Evolutionary conservation across 1,140 invertebrate species (phyloP).

Genomic region (Meloidogyne floridensis): DNA sequence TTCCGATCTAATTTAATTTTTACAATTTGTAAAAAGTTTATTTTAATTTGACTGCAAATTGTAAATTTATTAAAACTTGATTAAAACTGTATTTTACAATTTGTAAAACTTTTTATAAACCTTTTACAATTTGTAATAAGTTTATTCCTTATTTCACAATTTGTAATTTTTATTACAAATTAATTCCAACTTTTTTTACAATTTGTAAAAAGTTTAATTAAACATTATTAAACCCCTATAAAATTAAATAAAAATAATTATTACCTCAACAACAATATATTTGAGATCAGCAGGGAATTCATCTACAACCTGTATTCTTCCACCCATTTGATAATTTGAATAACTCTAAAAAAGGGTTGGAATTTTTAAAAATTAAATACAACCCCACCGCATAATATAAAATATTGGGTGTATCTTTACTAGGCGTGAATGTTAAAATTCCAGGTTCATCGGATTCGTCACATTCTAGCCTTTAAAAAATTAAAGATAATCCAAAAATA

Average conservation of each 20-base stretch:
- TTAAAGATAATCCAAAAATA: background rate
- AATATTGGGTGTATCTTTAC: slow-evolving; percentile 84
- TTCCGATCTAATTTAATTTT: background rate
- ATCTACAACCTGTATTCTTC: slow-evolving; percentile 83
- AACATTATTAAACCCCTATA: no score
- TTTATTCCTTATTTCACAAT: no score
- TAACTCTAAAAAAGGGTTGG: slow-evolving; percentile 74
- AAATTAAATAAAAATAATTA: background rate
- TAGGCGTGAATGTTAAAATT: slow-evolving; percentile 80
- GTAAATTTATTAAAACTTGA: no score
- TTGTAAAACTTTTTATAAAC: no score
- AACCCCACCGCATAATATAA: slow-evolving; percentile 84
- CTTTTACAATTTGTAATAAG: no score
- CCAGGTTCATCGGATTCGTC: slow-evolving; percentile 71
- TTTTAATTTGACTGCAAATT: background rate
- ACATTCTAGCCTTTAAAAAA: slow-evolving; percentile 42
- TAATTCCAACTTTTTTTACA: background rate
- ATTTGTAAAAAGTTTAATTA: no score
- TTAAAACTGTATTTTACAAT: no score
- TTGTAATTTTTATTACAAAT: no score
- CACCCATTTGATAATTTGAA: slow-evolving; percentile 85
- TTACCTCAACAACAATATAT: slow-evolving; percentile 54
- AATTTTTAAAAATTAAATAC: slow-evolving; percentile 39
- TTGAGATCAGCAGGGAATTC: slow-evolving; percentile 57
- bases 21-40: no score